Base-by-base conservation (phyloP, 2,888 invertebrate species). In the Cataglyphis albicans region DNA sequence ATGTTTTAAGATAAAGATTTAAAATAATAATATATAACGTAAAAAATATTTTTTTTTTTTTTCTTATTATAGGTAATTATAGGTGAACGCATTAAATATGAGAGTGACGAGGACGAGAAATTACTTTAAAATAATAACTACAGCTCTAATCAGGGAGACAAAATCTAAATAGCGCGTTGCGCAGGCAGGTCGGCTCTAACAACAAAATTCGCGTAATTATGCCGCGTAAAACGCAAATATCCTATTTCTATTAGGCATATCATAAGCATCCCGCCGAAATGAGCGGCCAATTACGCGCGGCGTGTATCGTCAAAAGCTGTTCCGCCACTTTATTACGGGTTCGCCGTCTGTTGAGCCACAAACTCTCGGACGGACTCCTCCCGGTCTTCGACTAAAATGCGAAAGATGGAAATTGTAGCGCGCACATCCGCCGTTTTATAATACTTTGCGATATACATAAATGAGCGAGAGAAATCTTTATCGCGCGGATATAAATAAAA, bases 161-260 rank as follows among this genome's bases (percentile, higher is more conserved):
- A 57, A 41, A 76, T 65, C 41, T 41, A 57, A 76, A 25, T 57
- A 57, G 76, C 65, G 25, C 41, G 76, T 41, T 76, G 83, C 72
- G 80, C 81, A 74, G 75, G 84, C 81, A n/a, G n/a, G 7, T 48
- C 83, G 65, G 89, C 88, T 91, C 89, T 92, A 92, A 92, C 92
- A 92, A 92, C 32, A 92, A 92, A 92, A 48, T n/a, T 91, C 89
- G 81, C 84, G 86, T 92, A 91, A 93, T 93, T 92, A 93, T 92
- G 83, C 80, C 85, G 84, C 84, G 82, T 68, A 85, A 83, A 83
- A 78, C 82, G 81, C 83, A 70, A 86, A 83, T 72, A 84, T 67
- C 86, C 84, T 90, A 86, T 91, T 91, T 89, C 90, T 90, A 91
- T 90, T 88, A 91, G 78, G 72, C 68, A 64, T 83, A 87, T 90